Evolutionary conservation across 2,113 vertebrate genomes (phyloP).

Genomic region (Corydoras maculifer): DNA sequence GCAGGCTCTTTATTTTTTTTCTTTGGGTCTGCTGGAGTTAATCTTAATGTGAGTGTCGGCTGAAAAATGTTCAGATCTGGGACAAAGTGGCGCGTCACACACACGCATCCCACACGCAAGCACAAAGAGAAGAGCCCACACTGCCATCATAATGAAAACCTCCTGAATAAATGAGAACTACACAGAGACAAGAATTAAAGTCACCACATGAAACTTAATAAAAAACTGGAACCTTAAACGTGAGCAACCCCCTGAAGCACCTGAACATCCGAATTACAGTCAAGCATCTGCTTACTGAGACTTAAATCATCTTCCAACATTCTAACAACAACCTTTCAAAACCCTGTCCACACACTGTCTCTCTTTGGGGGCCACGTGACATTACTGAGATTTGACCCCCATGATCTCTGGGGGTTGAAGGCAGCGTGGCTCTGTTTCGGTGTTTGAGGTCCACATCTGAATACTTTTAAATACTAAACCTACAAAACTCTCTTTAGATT

Average conservation of each 20-base stretch:
- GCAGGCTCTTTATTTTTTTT: not conserved
- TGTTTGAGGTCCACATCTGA: no score
- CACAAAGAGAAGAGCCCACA: conserved; percentile 10
- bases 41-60: conserved; percentile 12
- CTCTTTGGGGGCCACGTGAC: no score
- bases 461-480: no score
- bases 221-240: conserved; percentile 12
- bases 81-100: not conserved
- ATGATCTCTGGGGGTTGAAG: no score
- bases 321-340: no score
- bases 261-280: no score
- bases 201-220: not conserved
- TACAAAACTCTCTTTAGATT: no score
- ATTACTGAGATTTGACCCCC: no score
- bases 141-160: conserved; percentile 16
- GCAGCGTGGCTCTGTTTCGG: no score
- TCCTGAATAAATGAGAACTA: conserved; percentile 23
- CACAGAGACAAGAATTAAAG: not conserved
- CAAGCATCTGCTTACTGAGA: no score
- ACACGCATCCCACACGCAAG: conserved; percentile 11
- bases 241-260: not conserved
- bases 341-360: no score
- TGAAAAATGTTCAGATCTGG: conserved; percentile 12
- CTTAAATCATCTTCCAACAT: no score
- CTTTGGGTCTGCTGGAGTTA: conserved; percentile 1